Evolutionary conservation across 2,888 invertebrate species (phyloP), one percentile per base, ranked within the genome.

Genomic region (Copidosoma aretas): DNA sequence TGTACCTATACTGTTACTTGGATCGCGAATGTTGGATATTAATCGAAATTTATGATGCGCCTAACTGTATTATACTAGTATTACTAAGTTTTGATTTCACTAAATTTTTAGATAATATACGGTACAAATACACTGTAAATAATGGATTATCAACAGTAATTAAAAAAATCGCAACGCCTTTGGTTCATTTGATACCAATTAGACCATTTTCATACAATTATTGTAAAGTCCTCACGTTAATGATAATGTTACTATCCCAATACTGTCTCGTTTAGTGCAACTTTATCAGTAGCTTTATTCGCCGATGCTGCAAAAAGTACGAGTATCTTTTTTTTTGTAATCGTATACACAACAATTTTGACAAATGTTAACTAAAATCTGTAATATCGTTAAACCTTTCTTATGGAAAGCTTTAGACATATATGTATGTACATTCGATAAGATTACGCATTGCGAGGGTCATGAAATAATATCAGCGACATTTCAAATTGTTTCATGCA

Each of bases 11-110:
- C 52, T 57, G 43, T 60, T 46, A 17, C 61, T 17, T 58, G 64
- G 64, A 39, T 57, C 58, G 53, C 52, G 58, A 67, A 57, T 67
- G 66, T 63, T 63, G n/a, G 64, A 51, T 60, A 54, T 49, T 22
- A 60, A 67, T 67, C 60, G 58, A 65, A 65, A 53, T 53, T 1
- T 52, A 67, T 56, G 68, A 68, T 64, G 64, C 60, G 60, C 60
- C 64, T 67, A 67, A 63, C 46, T 71, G 61, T 71, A 71, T 52
- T 46, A 71, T 71, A 32, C 32, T 32, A 71, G 60, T 56, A 64
- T 59, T 49, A 59, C 49, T 67, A 71, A 54, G 54, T 64, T 71
- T 64, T 67, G 21, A 67, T 70, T 64, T 41, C 67, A 64, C 43
- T 57, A 17, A 57, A 49, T n/a, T 25, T 19, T 49, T 69, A 65